phyloP scores from a whole-genome alignment of 2,797 vertebrate species.

The Sebastes variabilis region DNA sequence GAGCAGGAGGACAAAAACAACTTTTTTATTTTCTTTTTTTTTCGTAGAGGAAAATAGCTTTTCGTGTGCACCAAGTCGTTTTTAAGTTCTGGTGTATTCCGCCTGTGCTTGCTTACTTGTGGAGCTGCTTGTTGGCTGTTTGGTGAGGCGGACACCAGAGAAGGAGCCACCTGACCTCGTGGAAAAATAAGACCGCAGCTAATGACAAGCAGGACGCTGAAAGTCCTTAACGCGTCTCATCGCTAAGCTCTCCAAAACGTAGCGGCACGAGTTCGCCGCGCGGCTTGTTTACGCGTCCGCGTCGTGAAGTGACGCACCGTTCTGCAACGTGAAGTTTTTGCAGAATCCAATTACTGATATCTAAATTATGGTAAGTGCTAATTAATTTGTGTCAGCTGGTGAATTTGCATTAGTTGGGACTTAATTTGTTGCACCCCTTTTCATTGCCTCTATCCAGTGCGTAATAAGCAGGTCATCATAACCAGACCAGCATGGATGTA shows the following conservation, averaged over 20 bases:
- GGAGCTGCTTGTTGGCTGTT: conserved; percentile 14
- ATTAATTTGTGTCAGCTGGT: conserved; percentile 15
- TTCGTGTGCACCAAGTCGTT: background rate
- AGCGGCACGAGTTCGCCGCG: background rate
- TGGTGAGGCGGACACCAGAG: conserved; percentile 69
- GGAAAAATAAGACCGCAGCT: conserved; percentile 62
- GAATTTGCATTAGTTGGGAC: conserved; percentile 11
- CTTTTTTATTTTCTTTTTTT: conserved; percentile 22
- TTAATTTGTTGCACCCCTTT: background rate
- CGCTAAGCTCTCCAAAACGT: conserved; percentile 33
- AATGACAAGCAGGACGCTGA: conserved; percentile 45
- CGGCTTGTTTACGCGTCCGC: conserved; percentile 16
- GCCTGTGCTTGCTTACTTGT: background rate
- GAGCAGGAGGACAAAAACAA: conserved; percentile 33
- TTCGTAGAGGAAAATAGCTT: background rate
- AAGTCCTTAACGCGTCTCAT: conserved; percentile 34
- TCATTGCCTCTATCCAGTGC: background rate
- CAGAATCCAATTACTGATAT: background rate
- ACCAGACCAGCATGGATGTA: conserved; percentile 37
- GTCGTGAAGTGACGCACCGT: conserved; percentile 1
- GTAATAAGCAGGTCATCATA: conserved; percentile 14
- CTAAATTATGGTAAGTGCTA: conserved; percentile 19
- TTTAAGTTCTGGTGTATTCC: background rate
- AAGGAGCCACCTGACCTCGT: conserved; percentile 75
- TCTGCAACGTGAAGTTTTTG: conserved; percentile 49